Evolutionary conservation across 2,113 vertebrate genomes (phyloP).

Genomic region (Oreochromis spilurus): DNA sequence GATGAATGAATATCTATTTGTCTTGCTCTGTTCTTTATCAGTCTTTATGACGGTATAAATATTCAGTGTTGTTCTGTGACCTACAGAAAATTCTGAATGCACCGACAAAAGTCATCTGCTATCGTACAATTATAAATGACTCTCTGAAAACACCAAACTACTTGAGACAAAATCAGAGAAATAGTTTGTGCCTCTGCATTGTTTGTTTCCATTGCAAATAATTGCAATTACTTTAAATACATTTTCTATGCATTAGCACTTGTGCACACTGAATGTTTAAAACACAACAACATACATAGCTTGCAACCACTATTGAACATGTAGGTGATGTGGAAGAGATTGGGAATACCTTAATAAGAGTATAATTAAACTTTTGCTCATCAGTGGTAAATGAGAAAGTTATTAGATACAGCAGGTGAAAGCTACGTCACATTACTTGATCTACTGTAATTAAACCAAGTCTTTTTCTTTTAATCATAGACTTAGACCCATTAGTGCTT

Average conservation of each 20-base stretch:
- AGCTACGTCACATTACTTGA: not conserved
- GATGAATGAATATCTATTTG: not conserved
- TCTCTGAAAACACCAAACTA: not conserved
- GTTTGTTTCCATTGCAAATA: not conserved
- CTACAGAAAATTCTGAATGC: not conserved
- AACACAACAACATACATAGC: not conserved
- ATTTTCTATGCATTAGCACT: not conserved
- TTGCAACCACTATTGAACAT: not conserved
- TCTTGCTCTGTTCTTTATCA: not conserved
- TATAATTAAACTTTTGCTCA: slow-evolving; percentile 4
- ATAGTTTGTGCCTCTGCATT: not conserved
- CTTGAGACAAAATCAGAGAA: not conserved
- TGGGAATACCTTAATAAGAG: not conserved
- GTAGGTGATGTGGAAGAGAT: not conserved
- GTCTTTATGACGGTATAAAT: not conserved
- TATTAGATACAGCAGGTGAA: not conserved
- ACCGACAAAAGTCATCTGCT: not conserved
- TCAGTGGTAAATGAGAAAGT: slow-evolving; percentile 1
- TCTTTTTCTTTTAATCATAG: slow-evolving; percentile 3
- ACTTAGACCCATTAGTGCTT: not conserved
- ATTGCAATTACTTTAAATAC: not conserved
- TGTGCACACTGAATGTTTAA: not conserved
- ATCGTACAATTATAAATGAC: not conserved
- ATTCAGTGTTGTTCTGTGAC: not conserved
- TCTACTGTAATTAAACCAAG: not conserved